Evolutionary conservation across 2,888 invertebrate genomes (phyloP).

Genomic region (Acrobasis repandana): DNA sequence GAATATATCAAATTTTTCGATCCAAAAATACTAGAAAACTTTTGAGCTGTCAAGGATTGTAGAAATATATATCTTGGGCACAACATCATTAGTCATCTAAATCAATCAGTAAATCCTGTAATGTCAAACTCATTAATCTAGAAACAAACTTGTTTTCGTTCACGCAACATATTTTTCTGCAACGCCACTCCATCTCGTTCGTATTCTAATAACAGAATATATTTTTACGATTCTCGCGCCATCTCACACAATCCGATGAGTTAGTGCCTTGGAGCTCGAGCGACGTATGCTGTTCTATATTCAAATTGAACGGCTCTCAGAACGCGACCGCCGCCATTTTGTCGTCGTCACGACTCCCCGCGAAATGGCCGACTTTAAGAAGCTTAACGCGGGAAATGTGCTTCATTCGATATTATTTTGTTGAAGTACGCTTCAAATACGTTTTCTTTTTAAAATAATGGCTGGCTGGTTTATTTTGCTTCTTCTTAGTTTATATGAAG

Average conservation of each 20-base stretch:
- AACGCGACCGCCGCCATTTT: constrained; percentile 74
- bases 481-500: too few relatives aligned
- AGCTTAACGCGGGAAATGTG: constrained; percentile 59
- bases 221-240: constrained; percentile 78
- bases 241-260: constrained; percentile 80
- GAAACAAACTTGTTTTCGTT: background rate
- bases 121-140: background rate
- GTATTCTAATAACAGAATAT: constrained; percentile 66
- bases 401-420: constrained; percentile 49
- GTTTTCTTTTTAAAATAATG: constrained; percentile 34
- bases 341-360: constrained; percentile 60
- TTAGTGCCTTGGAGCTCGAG: constrained; percentile 74
- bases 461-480: constrained; percentile 10
- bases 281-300: constrained; percentile 82
- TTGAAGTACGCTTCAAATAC: constrained; percentile 51
- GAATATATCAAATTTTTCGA: too few relatives aligned
- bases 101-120: too few relatives aligned
- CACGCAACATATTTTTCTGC: constrained; percentile 4
- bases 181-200: constrained; percentile 37
- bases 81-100: too few relatives aligned
- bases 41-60: too few relatives aligned
- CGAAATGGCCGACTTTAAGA: constrained; percentile 70
- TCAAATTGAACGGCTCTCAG: constrained; percentile 75
- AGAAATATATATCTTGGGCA: too few relatives aligned
- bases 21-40: too few relatives aligned